Evolutionary conservation across 2,888 invertebrate species (phyloP).

Genomic region (Ennomos quercinarius): DNA sequence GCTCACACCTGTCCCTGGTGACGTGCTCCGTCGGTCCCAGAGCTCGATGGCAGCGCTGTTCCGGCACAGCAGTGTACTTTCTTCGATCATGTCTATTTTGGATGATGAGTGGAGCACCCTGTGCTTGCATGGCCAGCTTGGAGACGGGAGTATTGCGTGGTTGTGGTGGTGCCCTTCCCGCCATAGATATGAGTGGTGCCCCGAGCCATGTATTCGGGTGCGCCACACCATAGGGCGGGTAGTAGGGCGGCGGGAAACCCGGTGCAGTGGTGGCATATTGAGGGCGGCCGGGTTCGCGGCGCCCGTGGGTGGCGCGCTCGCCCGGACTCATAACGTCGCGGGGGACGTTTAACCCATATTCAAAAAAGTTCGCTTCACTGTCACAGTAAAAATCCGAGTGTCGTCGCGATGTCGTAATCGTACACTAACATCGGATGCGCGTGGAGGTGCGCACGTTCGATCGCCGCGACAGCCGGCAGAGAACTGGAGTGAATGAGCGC

Average conservation of each 20-base stretch:
- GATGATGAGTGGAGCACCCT: conserved; percentile 93
- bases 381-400: conserved; percentile 79
- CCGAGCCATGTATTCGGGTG: conserved; percentile 90
- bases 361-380: conserved; percentile 74
- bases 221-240: conserved; percentile 81
- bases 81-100: conserved; percentile 87
- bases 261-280: conserved; percentile 80
- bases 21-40: conserved; percentile 64
- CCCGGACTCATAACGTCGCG: conserved; percentile 80
- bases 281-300: conserved; percentile 83
- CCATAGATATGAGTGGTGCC: conserved; percentile 92
- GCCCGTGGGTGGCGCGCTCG: conserved; percentile 83
- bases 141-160: conserved; percentile 86
- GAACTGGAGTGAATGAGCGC: conserved; percentile 81
- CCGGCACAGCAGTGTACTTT: conserved; percentile 74
- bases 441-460: conserved; percentile 69
- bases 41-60: conserved; percentile 73
- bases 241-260: conserved; percentile 82
- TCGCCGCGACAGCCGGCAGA: conserved; percentile 77
- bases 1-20: conserved; percentile 69
- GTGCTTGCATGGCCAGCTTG: conserved; percentile 92
- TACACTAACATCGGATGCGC: conserved; percentile 80
- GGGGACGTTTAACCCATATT: conserved; percentile 91
- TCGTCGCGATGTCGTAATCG: conserved; percentile 81
- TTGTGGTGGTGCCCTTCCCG: conserved; percentile 84